Conservation (phyloP, 1,140 invertebrate species). For the Teleopsis dalmanni region DNA sequence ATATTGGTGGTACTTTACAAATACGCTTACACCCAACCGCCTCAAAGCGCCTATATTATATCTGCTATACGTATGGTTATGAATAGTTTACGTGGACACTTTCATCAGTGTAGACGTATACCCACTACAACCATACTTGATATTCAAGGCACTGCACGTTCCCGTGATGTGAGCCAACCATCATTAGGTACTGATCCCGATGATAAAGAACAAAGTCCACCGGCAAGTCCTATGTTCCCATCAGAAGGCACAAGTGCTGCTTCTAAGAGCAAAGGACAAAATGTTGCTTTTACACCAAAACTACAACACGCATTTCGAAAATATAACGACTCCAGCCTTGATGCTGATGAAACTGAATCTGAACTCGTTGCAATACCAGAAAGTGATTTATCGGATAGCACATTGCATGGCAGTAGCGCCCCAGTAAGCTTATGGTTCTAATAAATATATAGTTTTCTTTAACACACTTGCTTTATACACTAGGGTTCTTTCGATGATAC, state of each 20-base stretch:
- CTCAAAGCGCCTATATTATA: constrained; percentile 70
- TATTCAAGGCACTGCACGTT: constrained; percentile 61
- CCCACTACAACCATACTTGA: constrained; percentile 58
- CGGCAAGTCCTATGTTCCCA: constrained; percentile 41
- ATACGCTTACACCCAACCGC: constrained; percentile 86
- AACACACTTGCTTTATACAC: neutral
- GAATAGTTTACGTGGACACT: constrained; percentile 85
- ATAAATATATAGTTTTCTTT: neutral
- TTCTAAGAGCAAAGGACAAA: constrained; percentile 38
- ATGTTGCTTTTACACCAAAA: constrained; percentile 39
- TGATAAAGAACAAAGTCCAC: constrained; percentile 41
- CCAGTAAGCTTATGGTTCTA: constrained; percentile 41
- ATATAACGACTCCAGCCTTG: constrained; percentile 62
- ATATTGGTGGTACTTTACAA: constrained; percentile 95
- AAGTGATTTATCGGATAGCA: constrained; percentile 75
- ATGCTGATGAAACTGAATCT: constrained; percentile 76
- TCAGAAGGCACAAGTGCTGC: constrained; percentile 41
- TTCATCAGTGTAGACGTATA: constrained; percentile 76
- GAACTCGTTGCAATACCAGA: constrained; percentile 82
- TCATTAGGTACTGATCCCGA: constrained; percentile 59
- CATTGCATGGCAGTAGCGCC: constrained; percentile 63
- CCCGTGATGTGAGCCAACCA: constrained; percentile 69
- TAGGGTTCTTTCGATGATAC: constrained; percentile 58
- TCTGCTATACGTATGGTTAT: constrained; percentile 84
- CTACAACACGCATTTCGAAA: constrained; percentile 42